A percentile compares a stretch with the other conserved stretches of the same genome.
Conservation (phyloP, 2,888 invertebrate genomes). For the Luperina testacea region DNA sequence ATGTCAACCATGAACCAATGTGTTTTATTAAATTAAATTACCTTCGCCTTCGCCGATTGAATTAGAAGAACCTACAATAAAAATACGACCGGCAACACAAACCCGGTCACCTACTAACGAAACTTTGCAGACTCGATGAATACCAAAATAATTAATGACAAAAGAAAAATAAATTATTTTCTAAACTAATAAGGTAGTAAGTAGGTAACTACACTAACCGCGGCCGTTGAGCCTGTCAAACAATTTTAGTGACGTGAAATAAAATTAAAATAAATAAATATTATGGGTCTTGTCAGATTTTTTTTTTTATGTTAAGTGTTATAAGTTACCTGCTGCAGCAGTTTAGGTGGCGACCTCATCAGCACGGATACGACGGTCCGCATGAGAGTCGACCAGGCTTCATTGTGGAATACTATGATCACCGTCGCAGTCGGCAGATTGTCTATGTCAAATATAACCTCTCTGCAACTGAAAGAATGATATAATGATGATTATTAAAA, state of each 20-base stretch:
- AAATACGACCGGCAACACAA: too few species aligned
- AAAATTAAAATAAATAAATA: too few species aligned
- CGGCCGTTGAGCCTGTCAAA: too few species aligned
- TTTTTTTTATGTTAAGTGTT: too few species aligned
- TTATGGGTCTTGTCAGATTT: too few species aligned
- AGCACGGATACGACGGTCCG: conserved; percentile 98
- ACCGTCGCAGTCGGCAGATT: conserved; percentile 96
- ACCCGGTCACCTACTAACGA: too few species aligned
- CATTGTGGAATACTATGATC: conserved; percentile 99
- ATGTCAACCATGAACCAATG: too few species aligned
- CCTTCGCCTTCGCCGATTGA: too few species aligned
- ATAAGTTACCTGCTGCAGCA: conserved; percentile 93
- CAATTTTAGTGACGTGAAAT: not conserved
- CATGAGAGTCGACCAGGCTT: conserved; percentile 99
- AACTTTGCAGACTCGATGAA: not conserved
- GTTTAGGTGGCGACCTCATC: conserved; percentile 94
- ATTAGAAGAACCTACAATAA: too few species aligned
- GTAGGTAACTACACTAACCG: too few species aligned
- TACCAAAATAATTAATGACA: not conserved
- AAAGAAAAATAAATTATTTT: not conserved
- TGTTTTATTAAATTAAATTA: too few species aligned
- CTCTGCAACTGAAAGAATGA: conserved; percentile 79
- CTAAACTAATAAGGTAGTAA: too few species aligned
- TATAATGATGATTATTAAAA: conserved; percentile 11
- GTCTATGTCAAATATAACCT: conserved; percentile 81